A percentile compares a stretch with the other conserved stretches of the same genome.
phyloP scores from a whole-genome alignment of 1,140 invertebrate species.

The Leptinotarsa defecta region DNA sequence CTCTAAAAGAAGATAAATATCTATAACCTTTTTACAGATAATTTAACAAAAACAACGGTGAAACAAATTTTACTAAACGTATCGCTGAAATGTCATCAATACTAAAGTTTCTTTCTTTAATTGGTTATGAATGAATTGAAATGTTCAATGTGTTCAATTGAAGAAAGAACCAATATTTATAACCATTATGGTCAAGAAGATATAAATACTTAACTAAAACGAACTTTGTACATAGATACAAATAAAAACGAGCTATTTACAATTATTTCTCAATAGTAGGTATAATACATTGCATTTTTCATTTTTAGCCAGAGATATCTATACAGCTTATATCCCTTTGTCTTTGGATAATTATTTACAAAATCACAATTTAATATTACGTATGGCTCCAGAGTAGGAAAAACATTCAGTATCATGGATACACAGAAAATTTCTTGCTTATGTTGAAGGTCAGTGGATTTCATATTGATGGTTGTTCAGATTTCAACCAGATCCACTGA shows the following conservation, averaged over 20 bases:
- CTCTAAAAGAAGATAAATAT: conserved; percentile 41
- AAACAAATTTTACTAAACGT: conserved; percentile 26
- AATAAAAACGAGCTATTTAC: conserved; percentile 34
- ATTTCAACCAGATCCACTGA: no score
- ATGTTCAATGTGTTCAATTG: background rate
- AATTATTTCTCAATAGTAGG: conserved; percentile 19
- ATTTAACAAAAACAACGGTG: conserved; percentile 19
- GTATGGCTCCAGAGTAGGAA: conserved; percentile 39
- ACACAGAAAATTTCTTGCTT: background rate
- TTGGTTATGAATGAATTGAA: no score
- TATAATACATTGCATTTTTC: conserved; percentile 29
- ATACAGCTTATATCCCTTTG: conserved; percentile 30
- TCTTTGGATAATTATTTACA: conserved; percentile 46
- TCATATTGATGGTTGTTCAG: no score
- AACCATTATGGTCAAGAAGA: background rate
- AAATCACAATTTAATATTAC: conserved; percentile 53
- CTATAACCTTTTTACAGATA: conserved; percentile 39
- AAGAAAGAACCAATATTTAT: background rate
- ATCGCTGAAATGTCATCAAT: background rate
- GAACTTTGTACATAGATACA: conserved; percentile 29
- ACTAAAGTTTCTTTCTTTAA: background rate
- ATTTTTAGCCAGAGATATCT: conserved; percentile 33
- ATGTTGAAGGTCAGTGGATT: background rate
- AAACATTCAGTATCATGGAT: conserved; percentile 9
- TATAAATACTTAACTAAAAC: conserved; percentile 19